Base-by-base conservation (phyloP, 2,113 vertebrate species). In the Zosterops lateralis region DNA sequence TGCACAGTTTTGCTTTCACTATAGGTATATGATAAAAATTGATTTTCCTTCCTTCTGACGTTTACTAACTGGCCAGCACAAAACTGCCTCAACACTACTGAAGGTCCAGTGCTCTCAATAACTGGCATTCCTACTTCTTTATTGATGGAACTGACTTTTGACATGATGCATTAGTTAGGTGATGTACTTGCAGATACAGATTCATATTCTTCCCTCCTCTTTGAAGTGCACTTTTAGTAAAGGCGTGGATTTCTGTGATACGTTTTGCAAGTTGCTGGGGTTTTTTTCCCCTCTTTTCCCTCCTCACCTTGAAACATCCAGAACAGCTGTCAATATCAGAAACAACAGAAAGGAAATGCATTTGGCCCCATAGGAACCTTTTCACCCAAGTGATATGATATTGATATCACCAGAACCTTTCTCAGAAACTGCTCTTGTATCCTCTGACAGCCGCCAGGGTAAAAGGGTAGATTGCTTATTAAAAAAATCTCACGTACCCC, bases 41-140 rank as follows among this genome's bases (percentile, higher is more conserved):
- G 93, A 94, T 94, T 96, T 95, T 94, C 58, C n/a, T 11, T 81
- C 57, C 61, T 91, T 74, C 65, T 84, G 65, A 75, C 57, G 40
- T 81, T 77, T 54, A 81, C 38, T 88, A 76, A 82, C 45, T 53
- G 18, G 17, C n/a, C 28, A 83, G 72, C 58, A 92, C 17, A 73
- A 76, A 88, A 57, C 36, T 76, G 58, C 54, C 50, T 79, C 62
- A 76, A 53, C 12, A 19, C 22, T 64, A 66, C 54, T 68, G 48
- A 51, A 40, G 44, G 24, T 22, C 44, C 70, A 40, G 3, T 36
- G 34, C 45, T 89, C 83, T 87, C 56, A 67, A 32, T 31, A 84
- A 51, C 24, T 18, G 42, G 14, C 5, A 19, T 76, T 88, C 29
- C 25, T n/a, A 4, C 14, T 44, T 26, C 25, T 89, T 81, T 64